Base-by-base conservation (phyloP, 2,888 invertebrate genomes). In the Spicauda simplicius region DNA sequence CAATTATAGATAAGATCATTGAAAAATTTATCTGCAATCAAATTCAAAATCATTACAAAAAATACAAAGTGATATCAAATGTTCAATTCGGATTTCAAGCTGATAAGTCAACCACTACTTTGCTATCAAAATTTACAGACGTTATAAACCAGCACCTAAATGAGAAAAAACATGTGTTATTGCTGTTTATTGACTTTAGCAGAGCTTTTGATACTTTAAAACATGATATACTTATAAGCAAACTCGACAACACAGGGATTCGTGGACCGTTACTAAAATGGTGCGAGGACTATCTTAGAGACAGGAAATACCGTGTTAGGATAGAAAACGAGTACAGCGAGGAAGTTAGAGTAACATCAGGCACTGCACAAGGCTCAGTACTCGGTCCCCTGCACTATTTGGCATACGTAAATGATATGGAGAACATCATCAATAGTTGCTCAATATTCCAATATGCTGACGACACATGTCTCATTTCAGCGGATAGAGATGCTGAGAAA, bases 101-200 rank as follows among this genome's bases (percentile, higher is more conserved):
- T 12, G 11, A 45, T 25, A 62, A 62, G 25, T n/a, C 8, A 8
- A 80, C 79, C 78, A 80, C 70, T 25, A 52, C 45, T 8, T 45
- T 69, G 11, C 25, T 71, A 2, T 60, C 61, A 7, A 8, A 16
- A 41, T 70, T 70, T 14, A 68, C 69, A 8, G 56, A 70, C 12
- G 16, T 45, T 16, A 64, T 73, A 14, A 50, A 72, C 10, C 37
- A 53, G 25, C 52, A 68, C 25, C 20, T 72, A 2, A 55, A 72
- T 33, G 16, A 68, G 7, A 71, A 68, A 66, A 57, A 69, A 45
- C 71, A 71, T 16, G 67, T 72, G 2, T 16, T 73, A 12, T 56
- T 72, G 8, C 52, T 73, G 6, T 72, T 72, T 55, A 61, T 73
- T 14, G 72, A 73, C 14, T 72, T 66, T 14, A 69, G 68, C n/a